A percentile compares a stretch with the other conserved stretches of the same genome.
phyloP scores from a whole-genome alignment of 1,140 invertebrate species.

The Dinoponera quadriceps region DNA sequence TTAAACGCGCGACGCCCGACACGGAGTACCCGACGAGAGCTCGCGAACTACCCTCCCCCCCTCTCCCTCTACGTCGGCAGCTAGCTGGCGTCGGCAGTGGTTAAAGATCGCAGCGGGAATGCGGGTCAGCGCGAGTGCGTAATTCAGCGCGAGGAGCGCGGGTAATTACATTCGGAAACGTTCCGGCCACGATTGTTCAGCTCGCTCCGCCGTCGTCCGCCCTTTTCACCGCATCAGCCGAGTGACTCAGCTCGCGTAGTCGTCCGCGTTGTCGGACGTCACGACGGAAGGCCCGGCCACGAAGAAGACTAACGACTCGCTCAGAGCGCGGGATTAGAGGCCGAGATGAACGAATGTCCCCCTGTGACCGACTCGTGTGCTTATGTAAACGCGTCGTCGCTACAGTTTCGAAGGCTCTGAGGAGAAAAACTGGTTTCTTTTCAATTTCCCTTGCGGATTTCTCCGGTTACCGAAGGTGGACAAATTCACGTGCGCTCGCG shows the following conservation, averaged over 20 bases:
- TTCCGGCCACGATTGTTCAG: slow-evolving; percentile 54
- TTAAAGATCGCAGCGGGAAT: slow-evolving; percentile 31
- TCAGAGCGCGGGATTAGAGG: slow-evolving; percentile 60
- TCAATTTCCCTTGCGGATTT: too few relatives aligned
- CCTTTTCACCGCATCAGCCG: slow-evolving; percentile 51
- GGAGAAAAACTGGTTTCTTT: too few relatives aligned
- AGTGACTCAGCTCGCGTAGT: slow-evolving; percentile 65
- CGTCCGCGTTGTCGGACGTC: slow-evolving; percentile 29
- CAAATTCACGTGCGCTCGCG: too few relatives aligned
- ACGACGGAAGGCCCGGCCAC: neutral
- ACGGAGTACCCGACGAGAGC: too few relatives aligned
- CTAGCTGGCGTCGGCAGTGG: too few relatives aligned
- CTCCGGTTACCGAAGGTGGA: too few relatives aligned
- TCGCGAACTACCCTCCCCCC: too few relatives aligned
- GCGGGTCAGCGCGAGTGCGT: slow-evolving; percentile 36
- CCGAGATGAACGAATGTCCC: slow-evolving; percentile 60
- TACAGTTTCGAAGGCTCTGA: too few relatives aligned
- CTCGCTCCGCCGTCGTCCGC: neutral
- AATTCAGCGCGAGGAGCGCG: slow-evolving; percentile 41
- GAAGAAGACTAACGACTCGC: slow-evolving; percentile 67
- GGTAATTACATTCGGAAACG: slow-evolving; percentile 65
- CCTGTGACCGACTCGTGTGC: slow-evolving; percentile 24
- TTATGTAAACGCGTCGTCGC: slow-evolving; percentile 65
- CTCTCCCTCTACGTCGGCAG: too few relatives aligned
- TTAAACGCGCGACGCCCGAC: slow-evolving; percentile 42